phyloP scores from a whole-genome alignment of 2,797 vertebrate species.

The Hydrolagus colliei region DNA sequence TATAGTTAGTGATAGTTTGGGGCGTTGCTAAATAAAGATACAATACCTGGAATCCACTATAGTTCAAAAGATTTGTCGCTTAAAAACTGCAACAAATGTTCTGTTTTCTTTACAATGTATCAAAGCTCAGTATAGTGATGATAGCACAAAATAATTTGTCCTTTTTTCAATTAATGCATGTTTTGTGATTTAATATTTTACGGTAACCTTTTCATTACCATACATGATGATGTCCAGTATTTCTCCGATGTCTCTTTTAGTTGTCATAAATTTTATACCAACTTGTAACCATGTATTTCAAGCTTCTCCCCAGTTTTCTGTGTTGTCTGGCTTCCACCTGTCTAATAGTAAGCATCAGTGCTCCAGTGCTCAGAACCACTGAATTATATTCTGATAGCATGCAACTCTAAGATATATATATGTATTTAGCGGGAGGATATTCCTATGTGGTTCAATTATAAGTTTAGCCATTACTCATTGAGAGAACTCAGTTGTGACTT shows the following conservation, averaged over 20 bases:
- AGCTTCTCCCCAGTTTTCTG: neutral
- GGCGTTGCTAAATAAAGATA: neutral
- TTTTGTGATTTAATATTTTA: neutral
- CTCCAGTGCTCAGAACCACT: neutral
- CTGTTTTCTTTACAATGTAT: neutral
- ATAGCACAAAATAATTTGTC: neutral
- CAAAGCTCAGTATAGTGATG: neutral
- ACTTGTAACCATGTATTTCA: too few relatives aligned
- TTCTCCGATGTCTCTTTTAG: too few relatives aligned
- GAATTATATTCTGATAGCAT: neutral
- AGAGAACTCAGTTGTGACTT: neutral
- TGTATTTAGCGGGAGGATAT: neutral
- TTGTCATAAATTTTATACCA: too few relatives aligned
- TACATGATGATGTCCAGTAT: too few relatives aligned
- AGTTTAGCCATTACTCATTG: neutral
- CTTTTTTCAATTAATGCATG: neutral
- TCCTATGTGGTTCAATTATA: neutral
- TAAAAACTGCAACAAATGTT: neutral
- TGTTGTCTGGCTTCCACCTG: neutral
- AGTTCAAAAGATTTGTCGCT: neutral
- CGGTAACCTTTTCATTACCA: neutral
- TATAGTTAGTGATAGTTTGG: neutral
- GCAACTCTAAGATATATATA: neutral
- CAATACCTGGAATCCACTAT: neutral
- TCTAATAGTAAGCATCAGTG: neutral